A percentile compares a stretch with the other conserved stretches of the same genome.
These are phyloP conservation scores for Lordiphosa andalusiaca DNA, from an alignment of 2,888 invertebrate genomes.

Conservation along the genomic window DNA sequence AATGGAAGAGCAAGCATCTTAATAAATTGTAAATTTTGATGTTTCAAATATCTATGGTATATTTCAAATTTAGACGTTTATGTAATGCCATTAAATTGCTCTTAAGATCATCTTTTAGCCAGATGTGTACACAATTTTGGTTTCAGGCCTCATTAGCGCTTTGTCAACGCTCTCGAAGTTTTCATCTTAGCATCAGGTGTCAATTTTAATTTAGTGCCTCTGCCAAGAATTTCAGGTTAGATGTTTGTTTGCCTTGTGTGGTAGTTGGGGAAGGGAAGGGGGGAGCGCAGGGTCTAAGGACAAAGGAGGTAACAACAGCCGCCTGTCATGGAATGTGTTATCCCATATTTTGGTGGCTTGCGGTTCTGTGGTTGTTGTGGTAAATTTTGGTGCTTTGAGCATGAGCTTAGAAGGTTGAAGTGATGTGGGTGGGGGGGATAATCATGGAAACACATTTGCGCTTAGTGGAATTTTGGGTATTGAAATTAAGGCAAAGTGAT, in stretches of 20 bases:
- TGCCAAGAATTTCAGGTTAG: constrained; percentile 32
- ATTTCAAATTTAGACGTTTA: too few relatives aligned
- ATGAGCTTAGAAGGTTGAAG: background rate
- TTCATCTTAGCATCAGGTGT: constrained; percentile 61
- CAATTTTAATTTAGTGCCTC: constrained; percentile 67
- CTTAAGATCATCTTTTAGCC: constrained; percentile 30
- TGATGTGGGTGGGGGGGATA: background rate
- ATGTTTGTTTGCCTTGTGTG: constrained; percentile 26
- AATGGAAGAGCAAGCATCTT: too few relatives aligned
- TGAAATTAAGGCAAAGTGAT: too few relatives aligned
- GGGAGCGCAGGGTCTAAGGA: background rate
- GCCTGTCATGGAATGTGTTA: constrained; percentile 18
- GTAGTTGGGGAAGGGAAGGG: background rate
- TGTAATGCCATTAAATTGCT: constrained; percentile 7
- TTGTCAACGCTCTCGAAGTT: constrained; percentile 32
- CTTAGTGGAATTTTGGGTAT: too few relatives aligned
- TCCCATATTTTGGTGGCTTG: constrained; percentile 42
- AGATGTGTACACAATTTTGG: constrained; percentile 58
- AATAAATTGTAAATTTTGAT: too few relatives aligned
- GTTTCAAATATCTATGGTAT: too few relatives aligned
- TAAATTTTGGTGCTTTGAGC: constrained; percentile 19
- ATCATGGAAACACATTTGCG: constrained; percentile 1
- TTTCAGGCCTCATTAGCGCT: constrained; percentile 63
- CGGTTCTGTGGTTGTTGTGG: constrained; percentile 30
- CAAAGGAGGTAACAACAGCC: background rate